phyloP scores from a whole-genome alignment of 92 coral and sea anemone genomes.

The Epizoanthus stellaris region DNA sequence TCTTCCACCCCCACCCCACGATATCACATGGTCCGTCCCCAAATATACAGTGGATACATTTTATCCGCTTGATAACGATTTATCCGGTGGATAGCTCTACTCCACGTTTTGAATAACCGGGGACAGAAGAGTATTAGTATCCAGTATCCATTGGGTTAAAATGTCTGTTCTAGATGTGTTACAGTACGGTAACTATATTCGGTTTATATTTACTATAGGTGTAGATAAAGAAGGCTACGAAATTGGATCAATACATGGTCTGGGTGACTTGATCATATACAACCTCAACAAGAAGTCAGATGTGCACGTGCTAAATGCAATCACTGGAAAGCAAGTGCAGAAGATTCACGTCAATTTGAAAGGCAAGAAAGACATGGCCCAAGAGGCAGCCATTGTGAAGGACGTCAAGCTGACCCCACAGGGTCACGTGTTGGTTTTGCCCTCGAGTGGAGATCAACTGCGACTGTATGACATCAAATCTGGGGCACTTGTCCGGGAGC shows the following conservation, averaged over 20 bases:
- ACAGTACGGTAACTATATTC: too few relatives aligned
- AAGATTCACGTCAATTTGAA: conserved; percentile 64
- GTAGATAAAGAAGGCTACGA: conserved; percentile 56
- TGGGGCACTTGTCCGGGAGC: conserved; percentile 80
- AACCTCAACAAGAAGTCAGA: conserved; percentile 67
- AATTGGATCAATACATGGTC: conserved; percentile 80
- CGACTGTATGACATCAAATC: conserved; percentile 79
- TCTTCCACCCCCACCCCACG: too few relatives aligned
- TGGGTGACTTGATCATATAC: conserved; percentile 70
- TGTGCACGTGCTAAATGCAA: conserved; percentile 76
- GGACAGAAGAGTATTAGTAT: too few relatives aligned
- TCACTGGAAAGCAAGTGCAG: conserved; percentile 78
- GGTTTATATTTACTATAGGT: not conserved
- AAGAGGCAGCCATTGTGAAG: conserved; percentile 51
- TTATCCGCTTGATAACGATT: too few relatives aligned
- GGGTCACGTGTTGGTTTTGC: conserved; percentile 78
- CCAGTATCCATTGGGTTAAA: too few relatives aligned
- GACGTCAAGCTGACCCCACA: conserved; percentile 71
- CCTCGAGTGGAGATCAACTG: conserved; percentile 73
- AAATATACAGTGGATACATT: too few relatives aligned
- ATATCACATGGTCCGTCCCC: too few relatives aligned
- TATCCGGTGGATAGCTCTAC: too few relatives aligned
- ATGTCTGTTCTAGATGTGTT: too few relatives aligned
- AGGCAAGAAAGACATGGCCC: conserved; percentile 40
- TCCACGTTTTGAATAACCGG: too few relatives aligned